Base-by-base conservation (phyloP, 2,113 vertebrate genomes). In the Chitala chitala region DNA sequence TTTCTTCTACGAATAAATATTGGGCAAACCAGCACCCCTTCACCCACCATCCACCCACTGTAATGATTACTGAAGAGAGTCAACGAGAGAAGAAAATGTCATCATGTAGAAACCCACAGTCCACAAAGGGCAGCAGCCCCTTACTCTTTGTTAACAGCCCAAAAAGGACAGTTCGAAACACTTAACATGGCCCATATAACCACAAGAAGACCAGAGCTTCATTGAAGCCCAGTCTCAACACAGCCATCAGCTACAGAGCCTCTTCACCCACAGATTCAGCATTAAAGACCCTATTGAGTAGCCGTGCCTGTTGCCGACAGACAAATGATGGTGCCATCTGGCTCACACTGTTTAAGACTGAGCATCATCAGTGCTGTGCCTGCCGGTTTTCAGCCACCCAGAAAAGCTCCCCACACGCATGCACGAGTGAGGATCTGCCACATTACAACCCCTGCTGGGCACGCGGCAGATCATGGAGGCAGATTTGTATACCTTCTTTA, bases 261-360 rank as follows among this genome's bases (percentile, higher is more conserved):
- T 13, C 17, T n/a, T 8, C 38, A 13, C 40, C 12, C n/a, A n/a
- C 64, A 3, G 64, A 38, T 22, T 20, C 38, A 20, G 59, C 64
- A 8, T 8, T 44, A 46, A 24, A 44, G n/a, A 24, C 24, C n/a
- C 38, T 40, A 66, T 66, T 20, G 26, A 40, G n/a, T 66, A 12
- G 38, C 38, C 2, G n/a, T 10, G 24, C n/a, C 12, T 66, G 40
- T 42, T 44, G 64, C 40, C 26, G 22, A 46, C 64, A 10, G 8
- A n/a, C 24, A 20, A 44, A 44, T 66, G 4, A 44, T 15, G 64
- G 38, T 26, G 40, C 64, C 64, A 66, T 66, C 64, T 66, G 64
- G 40, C 20, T 20, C 1, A 22, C 10, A 20, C 22, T 7, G n/a
- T 33, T 9, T 44, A 36, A 24, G 40, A n/a, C 36, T 66, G 63